Base-by-base conservation (phyloP, 2,888 invertebrate species). In the Formica aserva region DNA sequence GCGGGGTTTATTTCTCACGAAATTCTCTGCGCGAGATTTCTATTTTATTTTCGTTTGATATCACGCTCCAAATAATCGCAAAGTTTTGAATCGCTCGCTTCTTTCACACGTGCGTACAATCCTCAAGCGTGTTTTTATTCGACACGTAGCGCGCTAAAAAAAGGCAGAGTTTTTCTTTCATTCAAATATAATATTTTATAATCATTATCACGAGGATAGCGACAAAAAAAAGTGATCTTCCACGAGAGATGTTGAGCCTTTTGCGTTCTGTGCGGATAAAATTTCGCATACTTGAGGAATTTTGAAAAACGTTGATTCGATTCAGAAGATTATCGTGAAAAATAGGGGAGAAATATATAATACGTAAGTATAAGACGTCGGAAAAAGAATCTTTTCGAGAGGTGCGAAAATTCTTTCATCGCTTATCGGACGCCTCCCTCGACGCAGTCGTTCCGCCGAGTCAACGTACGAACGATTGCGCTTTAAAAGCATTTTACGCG, bases 391-490 rank as follows among this genome's bases (percentile, higher is more conserved):
- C 62, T 32, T 38, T 71, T 26, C 35, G 29, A 74, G 29, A 11
- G 9, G 32, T 41, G 41, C 38, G 71, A 52, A 82, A 80, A 63
- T 55, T 74, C 71, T 82, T 85, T 83, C 26, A 8, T 45, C 83
- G 69, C 66, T 35, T 77, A 77, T 67, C 74, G 32, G 69, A 76
- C 76, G 72, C 81, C 83, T 82, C 69, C 83, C 65, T 71, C 57
- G 55, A 26, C 22, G 62, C 63, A 76, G 41, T 75, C 83, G 45
- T 77, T 72, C 15, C 60, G 67, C 66, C 82, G 87, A 88, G 89
- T 89, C 90, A 89, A 89, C 82, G 89, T 76, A 90, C 89, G 85
- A 77, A 86, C 86, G 89, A 90, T 86, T 86, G 90, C 88, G 74
- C 88, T 88, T 88, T 83, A 62, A 83, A 85, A 76, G 88, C 84